phyloP scores from a whole-genome alignment of 2,888 invertebrate genomes.

The Enoplolaimus lenunculus region DNA sequence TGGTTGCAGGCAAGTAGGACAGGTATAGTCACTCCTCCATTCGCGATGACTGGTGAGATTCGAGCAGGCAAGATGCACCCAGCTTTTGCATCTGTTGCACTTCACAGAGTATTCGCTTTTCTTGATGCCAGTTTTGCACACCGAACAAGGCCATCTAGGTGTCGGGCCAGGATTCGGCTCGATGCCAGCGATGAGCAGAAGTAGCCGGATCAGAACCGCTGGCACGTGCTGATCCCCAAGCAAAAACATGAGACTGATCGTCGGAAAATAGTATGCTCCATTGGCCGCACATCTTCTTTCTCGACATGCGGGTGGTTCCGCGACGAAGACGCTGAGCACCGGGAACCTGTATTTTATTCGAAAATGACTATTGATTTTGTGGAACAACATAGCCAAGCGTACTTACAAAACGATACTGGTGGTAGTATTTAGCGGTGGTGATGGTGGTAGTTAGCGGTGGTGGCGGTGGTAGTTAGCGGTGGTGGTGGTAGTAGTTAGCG shows the following conservation, averaged over 20 bases:
- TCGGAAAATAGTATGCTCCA: too few relatives aligned
- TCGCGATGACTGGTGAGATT: not conserved
- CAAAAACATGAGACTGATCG: too few relatives aligned
- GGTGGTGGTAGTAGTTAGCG: too few relatives aligned
- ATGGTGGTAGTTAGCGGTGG: too few relatives aligned
- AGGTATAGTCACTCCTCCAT: not conserved
- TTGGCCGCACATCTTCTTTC: not conserved
- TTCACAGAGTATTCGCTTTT: not conserved
- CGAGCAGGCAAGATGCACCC: not conserved
- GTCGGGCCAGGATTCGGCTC: too few relatives aligned
- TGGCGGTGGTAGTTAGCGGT: too few relatives aligned
- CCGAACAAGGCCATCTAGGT: constrained; percentile 3
- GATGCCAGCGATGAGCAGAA: too few relatives aligned
- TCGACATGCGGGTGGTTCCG: not conserved
- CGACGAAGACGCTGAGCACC: constrained; percentile 4
- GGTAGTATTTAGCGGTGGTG: too few relatives aligned
- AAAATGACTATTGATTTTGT: too few relatives aligned
- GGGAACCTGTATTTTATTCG: constrained; percentile 1
- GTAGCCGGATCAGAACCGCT: too few relatives aligned
- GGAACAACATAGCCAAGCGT: too few relatives aligned
- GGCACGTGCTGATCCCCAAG: not conserved
- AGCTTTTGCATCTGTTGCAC: not conserved
- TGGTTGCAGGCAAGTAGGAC: not conserved
- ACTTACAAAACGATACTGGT: too few relatives aligned
- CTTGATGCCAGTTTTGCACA: not conserved